Percentiles rank a stretch among this genome's conserved stretches.
Evolutionary conservation across 1,140 invertebrate genomes (phyloP).

Genomic region (Phthorimaea operculella): DNA sequence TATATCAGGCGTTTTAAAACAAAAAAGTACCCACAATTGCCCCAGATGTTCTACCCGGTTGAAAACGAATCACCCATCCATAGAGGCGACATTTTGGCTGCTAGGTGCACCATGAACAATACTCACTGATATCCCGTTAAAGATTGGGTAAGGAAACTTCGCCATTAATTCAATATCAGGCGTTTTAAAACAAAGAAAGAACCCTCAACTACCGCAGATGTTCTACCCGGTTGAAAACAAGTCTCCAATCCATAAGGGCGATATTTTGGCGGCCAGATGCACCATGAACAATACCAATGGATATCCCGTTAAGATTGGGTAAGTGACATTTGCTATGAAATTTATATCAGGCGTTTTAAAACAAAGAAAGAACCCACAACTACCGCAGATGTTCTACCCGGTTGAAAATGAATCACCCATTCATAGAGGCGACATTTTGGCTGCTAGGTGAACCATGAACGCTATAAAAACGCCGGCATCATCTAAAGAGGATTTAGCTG

Average conservation of each 20-base stretch:
- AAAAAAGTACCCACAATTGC: constrained; percentile 74
- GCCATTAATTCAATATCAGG: no score
- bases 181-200: no score
- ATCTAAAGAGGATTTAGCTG: no score
- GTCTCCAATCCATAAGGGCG: no score
- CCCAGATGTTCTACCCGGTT: constrained; percentile 97
- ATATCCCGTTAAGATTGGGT: constrained; percentile 1
- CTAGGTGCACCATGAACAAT: constrained; percentile 86
- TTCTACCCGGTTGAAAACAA: no score
- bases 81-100: constrained; percentile 83
- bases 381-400: constrained; percentile 97
- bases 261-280: no score
- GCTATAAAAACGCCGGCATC: no score
- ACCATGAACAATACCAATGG: no score
- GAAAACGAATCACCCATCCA: constrained; percentile 71
- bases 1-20: constrained; percentile 71
- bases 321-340: constrained; percentile 89
- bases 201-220: no score
- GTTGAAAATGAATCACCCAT: constrained; percentile 74
- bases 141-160: no score
- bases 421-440: constrained; percentile 79
- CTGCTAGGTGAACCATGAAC: constrained; percentile 90
- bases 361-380: constrained; percentile 71
- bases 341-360: constrained; percentile 71
- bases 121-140: no score